Percentiles rank a stretch among this genome's conserved stretches.
Conservation (phyloP, 2,113 vertebrate genomes). For the Hipposideros armiger region DNA sequence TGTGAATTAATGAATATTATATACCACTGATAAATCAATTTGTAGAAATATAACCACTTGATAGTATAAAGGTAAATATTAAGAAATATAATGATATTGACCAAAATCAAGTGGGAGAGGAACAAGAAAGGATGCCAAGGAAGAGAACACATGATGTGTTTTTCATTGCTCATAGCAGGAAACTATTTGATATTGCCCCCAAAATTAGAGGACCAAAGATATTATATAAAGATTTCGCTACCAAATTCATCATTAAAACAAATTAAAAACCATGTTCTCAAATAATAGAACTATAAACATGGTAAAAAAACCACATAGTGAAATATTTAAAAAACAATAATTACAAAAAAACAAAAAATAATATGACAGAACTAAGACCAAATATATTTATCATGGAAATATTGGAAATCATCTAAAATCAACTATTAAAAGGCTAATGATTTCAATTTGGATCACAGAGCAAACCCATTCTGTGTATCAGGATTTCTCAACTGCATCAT, state of each 20-base stretch:
- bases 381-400: not conserved
- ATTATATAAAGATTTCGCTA: not conserved
- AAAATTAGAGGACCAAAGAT: not conserved
- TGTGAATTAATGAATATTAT: conserved; percentile 35
- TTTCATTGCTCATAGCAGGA: not conserved
- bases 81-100: not conserved
- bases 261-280: not conserved
- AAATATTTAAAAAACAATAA: not conserved
- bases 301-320: not conserved
- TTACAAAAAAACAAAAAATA: not conserved
- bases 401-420: not conserved
- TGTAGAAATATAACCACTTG: not conserved
- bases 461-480: not conserved
- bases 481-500: not conserved
- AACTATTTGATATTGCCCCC: not conserved
- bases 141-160: not conserved
- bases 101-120: not conserved
- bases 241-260: conserved; percentile 43
- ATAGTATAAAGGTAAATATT: not conserved
- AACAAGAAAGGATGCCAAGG: not conserved
- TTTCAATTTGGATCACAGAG: not conserved
- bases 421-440: not conserved
- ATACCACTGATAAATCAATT: conserved; percentile 19
- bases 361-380: not conserved
- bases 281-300: not conserved